Conservation (phyloP, 2,113 vertebrate genomes). For the Halichoeres trimaculatus region DNA sequence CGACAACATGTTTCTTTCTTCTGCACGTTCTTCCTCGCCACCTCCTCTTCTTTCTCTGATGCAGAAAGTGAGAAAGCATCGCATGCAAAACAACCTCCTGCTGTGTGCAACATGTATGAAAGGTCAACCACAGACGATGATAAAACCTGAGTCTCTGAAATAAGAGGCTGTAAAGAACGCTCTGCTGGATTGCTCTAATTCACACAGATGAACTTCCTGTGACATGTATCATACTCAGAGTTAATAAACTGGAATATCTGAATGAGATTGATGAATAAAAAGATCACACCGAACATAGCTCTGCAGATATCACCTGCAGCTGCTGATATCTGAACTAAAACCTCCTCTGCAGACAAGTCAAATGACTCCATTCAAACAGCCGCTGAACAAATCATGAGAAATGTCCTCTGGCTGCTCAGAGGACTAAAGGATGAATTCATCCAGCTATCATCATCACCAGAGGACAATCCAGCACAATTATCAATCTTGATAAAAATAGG, state of each 20-base stretch:
- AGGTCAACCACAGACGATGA: too few relatives aligned
- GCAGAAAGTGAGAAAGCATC: too few relatives aligned
- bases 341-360: neutral
- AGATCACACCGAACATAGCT: slow-evolving; percentile 18
- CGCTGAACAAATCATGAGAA: slow-evolving; percentile 48
- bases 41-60: too few relatives aligned
- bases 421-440: slow-evolving; percentile 40
- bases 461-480: slow-evolving; percentile 62
- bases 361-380: slow-evolving; percentile 29
- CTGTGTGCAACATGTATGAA: too few relatives aligned
- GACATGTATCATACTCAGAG: neutral
- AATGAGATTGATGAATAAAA: slow-evolving; percentile 20
- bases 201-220: neutral
- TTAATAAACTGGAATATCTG: neutral
- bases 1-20: too few relatives aligned
- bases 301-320: slow-evolving; percentile 13
- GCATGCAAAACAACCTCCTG: too few relatives aligned
- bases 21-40: too few relatives aligned
- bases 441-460: slow-evolving; percentile 39
- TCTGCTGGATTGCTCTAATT: too few relatives aligned
- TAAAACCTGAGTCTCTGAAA: too few relatives aligned
- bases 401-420: slow-evolving; percentile 4
- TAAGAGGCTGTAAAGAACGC: neutral
- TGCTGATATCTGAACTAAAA: slow-evolving; percentile 21
- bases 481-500: slow-evolving; percentile 62